These are phyloP conservation scores for Disparrhopalites patrizii DNA, from an alignment of 2,888 invertebrate genomes.

Conservation along the genomic window DNA sequence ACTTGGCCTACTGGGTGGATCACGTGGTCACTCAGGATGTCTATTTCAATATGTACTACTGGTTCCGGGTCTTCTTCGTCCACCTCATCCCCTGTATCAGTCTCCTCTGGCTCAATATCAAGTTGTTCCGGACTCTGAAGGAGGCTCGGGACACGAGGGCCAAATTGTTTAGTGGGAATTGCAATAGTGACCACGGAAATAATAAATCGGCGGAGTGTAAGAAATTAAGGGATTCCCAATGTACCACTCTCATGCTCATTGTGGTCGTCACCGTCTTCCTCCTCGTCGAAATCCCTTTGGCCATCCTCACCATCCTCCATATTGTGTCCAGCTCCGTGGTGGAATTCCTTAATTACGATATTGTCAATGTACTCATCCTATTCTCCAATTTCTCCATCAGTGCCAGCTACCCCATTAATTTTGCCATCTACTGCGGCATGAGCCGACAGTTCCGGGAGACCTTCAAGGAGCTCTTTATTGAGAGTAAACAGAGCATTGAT, in stretches of 20 bases:
- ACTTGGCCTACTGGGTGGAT: constrained; percentile 66
- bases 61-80: constrained; percentile 86
- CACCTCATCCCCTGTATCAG: constrained; percentile 84
- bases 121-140: constrained; percentile 79
- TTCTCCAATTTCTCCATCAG: constrained; percentile 85
- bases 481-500: constrained; percentile 47
- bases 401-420: constrained; percentile 80
- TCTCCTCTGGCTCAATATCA: constrained; percentile 79
- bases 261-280: constrained; percentile 81
- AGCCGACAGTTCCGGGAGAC: constrained; percentile 89
- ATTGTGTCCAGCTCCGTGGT: constrained; percentile 71
- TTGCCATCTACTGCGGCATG: constrained; percentile 90
- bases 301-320: constrained; percentile 75
- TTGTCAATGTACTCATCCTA: constrained; percentile 71
- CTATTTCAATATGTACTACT: constrained; percentile 77
- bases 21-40: constrained; percentile 64
- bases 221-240: constrained; percentile 71
- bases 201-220: constrained; percentile 75
- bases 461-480: constrained; percentile 74
- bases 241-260: constrained; percentile 81
- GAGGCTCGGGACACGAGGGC: constrained; percentile 75
- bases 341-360: constrained; percentile 69
- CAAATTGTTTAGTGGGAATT: constrained; percentile 63
- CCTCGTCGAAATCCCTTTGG: constrained; percentile 76
- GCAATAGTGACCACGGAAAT: constrained; percentile 54